phyloP scores from a whole-genome alignment of 1,140 invertebrate species.

The Wiebesia pumilae region DNA sequence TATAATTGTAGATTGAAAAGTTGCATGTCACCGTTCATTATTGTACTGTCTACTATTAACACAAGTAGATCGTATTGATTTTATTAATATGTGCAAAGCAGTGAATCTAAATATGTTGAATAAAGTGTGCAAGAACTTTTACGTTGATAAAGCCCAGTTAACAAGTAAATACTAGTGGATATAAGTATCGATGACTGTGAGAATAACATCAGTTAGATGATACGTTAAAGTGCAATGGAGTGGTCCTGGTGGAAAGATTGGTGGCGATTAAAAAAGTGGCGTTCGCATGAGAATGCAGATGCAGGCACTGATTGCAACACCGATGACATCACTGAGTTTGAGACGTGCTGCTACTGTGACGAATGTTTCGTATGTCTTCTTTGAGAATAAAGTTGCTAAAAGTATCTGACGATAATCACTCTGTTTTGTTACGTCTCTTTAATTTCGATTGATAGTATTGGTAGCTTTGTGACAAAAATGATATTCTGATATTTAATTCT shows the following conservation, averaged over 20 bases:
- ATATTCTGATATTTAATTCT: not conserved
- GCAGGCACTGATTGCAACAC: constrained; percentile 57
- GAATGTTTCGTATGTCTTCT: constrained; percentile 77
- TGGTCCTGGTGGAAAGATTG: constrained; percentile 86
- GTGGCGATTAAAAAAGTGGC: constrained; percentile 83
- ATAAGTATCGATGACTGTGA: not conserved
- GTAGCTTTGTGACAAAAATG: not conserved
- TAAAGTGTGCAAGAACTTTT: not conserved
- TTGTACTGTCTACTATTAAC: not conserved
- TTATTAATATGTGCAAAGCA: not conserved
- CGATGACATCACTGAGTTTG: constrained; percentile 70
- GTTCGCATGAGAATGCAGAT: constrained; percentile 71
- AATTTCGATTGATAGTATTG: not conserved
- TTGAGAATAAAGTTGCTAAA: not conserved
- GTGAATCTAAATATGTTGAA: not conserved
- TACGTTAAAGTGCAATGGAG: constrained; percentile 76
- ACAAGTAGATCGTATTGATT: not conserved
- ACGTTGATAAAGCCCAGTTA: not conserved
- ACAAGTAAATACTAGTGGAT: not conserved
- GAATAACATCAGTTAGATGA: not conserved
- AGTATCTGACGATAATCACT: not conserved
- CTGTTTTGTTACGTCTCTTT: not conserved
- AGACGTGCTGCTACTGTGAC: constrained; percentile 83
- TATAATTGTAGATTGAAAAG: not conserved
- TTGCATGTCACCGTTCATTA: not conserved